Base-by-base conservation (phyloP, 2,888 invertebrate genomes). In the Crepidodera aurea region DNA sequence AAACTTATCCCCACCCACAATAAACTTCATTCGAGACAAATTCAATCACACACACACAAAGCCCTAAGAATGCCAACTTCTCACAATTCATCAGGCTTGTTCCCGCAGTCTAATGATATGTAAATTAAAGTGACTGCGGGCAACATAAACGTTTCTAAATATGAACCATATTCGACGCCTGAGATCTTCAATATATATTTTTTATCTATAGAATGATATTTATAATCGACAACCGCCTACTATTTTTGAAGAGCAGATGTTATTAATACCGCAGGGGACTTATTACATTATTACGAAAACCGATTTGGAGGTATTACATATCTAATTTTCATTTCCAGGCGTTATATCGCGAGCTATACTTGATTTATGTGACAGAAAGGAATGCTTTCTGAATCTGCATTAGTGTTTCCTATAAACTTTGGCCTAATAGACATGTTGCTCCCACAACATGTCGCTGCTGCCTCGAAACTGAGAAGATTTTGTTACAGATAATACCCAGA, bases 281-380 rank as follows among this genome's bases (percentile, higher is more conserved):
- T 76, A 77, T 77, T 77, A 75, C 72, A 73, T 75, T 76, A 77
- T 77, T 76, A 77, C 76, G 75, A 76, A 76, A 76, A 77, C 75
- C 71, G 72, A 74, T 76, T 72, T 70, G 62, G 71, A 72, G 67
- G 73, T 73, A 77, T 76, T 75, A 73, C 71, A 70, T 72, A 25
- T 58, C 12, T 29, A 29, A 42, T 42, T 12, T 42, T 54, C 54
- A 54, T 54, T 29, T 22, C 5, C 4, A 27, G 15, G 16, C 22
- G 18, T 44, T 42, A 40, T 50, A 51, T 18, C 22, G 10, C 7
- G 13, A 37, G 8, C 12, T 34, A 34, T 6, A 51, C 6, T 37
- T 56, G 48, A 65, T 58, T 65, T 54, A 65, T 65, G 29, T 44
- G 62, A 60, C 54, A 29, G 44, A 22, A 55, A 66, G 27, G 58